Evolutionary conservation across 1,140 invertebrate species (phyloP).

Genomic region (Drosophila erecta): DNA sequence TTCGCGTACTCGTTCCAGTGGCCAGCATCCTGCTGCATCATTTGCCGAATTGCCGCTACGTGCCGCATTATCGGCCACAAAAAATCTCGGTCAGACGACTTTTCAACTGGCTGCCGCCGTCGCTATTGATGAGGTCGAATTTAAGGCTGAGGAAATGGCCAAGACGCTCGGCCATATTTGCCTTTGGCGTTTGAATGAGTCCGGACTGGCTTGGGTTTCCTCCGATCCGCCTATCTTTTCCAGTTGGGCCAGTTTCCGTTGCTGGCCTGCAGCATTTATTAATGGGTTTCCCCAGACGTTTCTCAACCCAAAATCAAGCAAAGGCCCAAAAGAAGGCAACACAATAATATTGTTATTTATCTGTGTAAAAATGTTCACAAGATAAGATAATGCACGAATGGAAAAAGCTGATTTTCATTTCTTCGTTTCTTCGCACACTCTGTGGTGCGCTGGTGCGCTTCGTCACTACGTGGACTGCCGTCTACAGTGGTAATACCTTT

Average conservation of each 20-base stretch:
- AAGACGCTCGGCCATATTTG: conserved; percentile 46
- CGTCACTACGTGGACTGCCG: too few species aligned
- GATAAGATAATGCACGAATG: conserved; percentile 22
- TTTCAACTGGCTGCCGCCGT: conserved; percentile 31
- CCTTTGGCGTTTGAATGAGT: conserved; percentile 63
- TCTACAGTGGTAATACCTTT: too few species aligned
- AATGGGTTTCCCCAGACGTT: conserved; percentile 40
- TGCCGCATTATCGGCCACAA: conserved; percentile 72
- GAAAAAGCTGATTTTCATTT: too few species aligned
- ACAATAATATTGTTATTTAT: conserved; percentile 24
- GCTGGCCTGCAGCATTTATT: conserved; percentile 34
- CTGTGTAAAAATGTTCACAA: background rate
- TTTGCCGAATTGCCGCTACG: conserved; percentile 76
- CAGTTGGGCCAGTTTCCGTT: conserved; percentile 45
- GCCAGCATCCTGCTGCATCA: conserved; percentile 49
- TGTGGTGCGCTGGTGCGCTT: too few species aligned
- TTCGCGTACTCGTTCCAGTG: background rate
- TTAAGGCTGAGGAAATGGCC: conserved; percentile 41
- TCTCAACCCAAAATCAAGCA: conserved; percentile 2
- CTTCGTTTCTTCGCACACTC: too few species aligned
- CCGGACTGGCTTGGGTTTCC: conserved; percentile 28
- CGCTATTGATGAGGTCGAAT: conserved; percentile 64
- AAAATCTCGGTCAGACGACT: conserved; percentile 61
- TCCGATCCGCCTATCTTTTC: conserved; percentile 28
- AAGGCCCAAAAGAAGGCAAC: conserved; percentile 30